Evolutionary conservation across 2,888 invertebrate species (phyloP).

Genomic region (Scelioninae gen. 1): DNA sequence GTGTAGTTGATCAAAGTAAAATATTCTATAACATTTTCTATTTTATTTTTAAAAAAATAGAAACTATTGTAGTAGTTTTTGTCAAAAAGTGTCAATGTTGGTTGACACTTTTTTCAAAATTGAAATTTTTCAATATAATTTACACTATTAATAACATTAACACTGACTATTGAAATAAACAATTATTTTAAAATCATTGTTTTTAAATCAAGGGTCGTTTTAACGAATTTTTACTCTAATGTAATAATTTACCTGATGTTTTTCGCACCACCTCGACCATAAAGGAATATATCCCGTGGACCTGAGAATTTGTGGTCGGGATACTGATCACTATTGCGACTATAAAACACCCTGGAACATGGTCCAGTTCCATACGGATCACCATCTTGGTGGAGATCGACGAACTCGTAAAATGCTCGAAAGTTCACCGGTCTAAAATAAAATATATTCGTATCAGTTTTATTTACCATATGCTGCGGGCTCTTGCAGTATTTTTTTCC

Average conservation of each 20-base stretch:
- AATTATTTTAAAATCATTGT: too few relatives aligned
- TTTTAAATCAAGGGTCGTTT: too few relatives aligned
- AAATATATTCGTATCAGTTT: constrained; percentile 25
- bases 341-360: constrained; percentile 91
- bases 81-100: too few relatives aligned
- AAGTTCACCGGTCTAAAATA: constrained; percentile 91
- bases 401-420: constrained; percentile 94
- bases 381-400: constrained; percentile 94
- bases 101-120: too few relatives aligned
- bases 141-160: too few relatives aligned
- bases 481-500: neutral
- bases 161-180: too few relatives aligned
- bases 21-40: too few relatives aligned
- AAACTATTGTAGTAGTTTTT: too few relatives aligned
- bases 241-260: constrained; percentile 92
- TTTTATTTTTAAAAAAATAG: too few relatives aligned
- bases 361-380: constrained; percentile 90
- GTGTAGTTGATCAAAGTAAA: too few relatives aligned
- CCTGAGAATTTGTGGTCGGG: constrained; percentile 91
- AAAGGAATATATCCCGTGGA: constrained; percentile 93
- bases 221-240: too few relatives aligned
- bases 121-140: too few relatives aligned
- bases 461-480: neutral
- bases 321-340: constrained; percentile 87
- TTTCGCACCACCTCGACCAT: constrained; percentile 92